Conservation (phyloP, 2,113 vertebrate species). For the Sitta europaea region DNA sequence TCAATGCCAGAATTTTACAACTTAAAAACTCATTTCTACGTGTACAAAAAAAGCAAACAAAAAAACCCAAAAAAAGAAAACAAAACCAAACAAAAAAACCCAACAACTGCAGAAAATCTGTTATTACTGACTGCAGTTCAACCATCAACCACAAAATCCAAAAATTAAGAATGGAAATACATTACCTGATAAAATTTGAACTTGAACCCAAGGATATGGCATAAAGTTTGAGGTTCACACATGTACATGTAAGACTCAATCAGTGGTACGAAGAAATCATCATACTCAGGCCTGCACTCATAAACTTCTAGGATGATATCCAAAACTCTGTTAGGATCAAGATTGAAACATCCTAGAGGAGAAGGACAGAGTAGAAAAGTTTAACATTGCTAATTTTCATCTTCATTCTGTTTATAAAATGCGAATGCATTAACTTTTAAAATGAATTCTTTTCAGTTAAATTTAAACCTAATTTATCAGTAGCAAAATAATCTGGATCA, state of each 20-base stretch:
- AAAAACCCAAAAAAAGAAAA: not conserved
- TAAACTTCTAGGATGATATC: constrained; percentile 98
- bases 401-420: not conserved
- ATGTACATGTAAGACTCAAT: constrained; percentile 97
- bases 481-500: not conserved
- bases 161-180: not conserved
- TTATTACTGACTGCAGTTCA: not conserved
- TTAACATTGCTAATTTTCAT: not conserved
- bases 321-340: constrained; percentile 98
- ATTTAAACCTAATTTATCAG: not conserved
- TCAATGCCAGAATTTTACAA: not conserved
- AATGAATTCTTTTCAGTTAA: not conserved
- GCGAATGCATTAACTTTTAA: not conserved
- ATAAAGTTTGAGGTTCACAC: constrained; percentile 97
- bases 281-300: constrained; percentile 92
- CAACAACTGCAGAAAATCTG: not conserved
- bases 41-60: not conserved
- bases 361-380: not conserved
- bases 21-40: not conserved
- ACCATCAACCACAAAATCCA: not conserved
- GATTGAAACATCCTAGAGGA: constrained; percentile 92
- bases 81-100: not conserved
- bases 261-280: constrained; percentile 95
- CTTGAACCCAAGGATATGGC: constrained; percentile 98
- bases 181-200: constrained; percentile 98